These are phyloP conservation scores for Periophthalmodon schlosseri DNA, from an alignment of 2,113 vertebrate species.

Conservation along the genomic window DNA sequence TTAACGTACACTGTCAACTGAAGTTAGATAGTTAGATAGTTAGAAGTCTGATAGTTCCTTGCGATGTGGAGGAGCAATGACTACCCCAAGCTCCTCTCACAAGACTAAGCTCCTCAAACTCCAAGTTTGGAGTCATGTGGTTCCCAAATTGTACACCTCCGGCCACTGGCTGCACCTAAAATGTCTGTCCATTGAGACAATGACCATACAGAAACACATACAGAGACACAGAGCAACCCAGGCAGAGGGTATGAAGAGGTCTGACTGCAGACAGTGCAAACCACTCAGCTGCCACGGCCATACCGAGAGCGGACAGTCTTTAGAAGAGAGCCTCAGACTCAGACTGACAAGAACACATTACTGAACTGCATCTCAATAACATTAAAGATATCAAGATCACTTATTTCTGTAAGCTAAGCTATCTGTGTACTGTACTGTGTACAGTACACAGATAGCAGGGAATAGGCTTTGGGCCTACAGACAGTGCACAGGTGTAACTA, in stretches of 20 bases:
- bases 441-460: not conserved
- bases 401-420: too few species aligned
- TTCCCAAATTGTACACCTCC: not conserved
- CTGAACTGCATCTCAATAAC: not conserved
- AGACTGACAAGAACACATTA: not conserved
- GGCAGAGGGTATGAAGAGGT: not conserved
- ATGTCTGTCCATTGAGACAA: not conserved
- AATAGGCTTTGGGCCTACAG: not conserved
- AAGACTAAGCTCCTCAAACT: not conserved
- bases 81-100: too few species aligned
- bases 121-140: not conserved
- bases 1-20: too few species aligned
- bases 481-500: not conserved
- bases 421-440: too few species aligned
- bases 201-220: too few species aligned
- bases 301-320: too few species aligned
- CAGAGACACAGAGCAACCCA: too few species aligned
- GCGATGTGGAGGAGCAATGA: too few species aligned
- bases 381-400: not conserved
- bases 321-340: too few species aligned
- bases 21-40: too few species aligned
- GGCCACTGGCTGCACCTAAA: not conserved
- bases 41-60: too few species aligned
- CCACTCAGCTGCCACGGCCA: too few species aligned
- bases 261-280: not conserved